Evolutionary conservation across 2,888 invertebrate species (phyloP).

Genomic region (Junonia oenone): DNA sequence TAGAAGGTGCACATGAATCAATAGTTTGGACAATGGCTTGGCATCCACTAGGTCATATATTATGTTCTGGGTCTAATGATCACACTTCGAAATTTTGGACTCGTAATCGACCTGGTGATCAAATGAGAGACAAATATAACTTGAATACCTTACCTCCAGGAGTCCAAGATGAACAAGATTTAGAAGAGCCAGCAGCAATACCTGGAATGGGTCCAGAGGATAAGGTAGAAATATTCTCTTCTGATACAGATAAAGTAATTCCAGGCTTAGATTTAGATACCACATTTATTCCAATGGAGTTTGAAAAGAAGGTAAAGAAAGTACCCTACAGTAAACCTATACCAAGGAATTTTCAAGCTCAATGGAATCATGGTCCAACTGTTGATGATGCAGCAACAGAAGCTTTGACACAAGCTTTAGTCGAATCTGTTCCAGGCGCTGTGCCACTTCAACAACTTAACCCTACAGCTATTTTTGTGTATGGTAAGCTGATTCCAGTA

Average conservation of each 20-base stretch:
- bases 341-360: constrained; percentile 97
- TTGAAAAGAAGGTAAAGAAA: constrained; percentile 87
- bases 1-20: constrained; percentile 99
- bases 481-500: constrained; percentile 90
- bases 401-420: constrained; percentile 84
- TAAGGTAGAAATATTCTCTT: constrained; percentile 87
- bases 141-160: constrained; percentile 94
- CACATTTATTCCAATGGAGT: constrained; percentile 81
- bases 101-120: constrained; percentile 97
- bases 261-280: constrained; percentile 92
- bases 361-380: constrained; percentile 91
- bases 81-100: constrained; percentile 99
- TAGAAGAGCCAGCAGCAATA: constrained; percentile 89
- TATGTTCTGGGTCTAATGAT: constrained; percentile 99
- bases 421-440: constrained; percentile 88
- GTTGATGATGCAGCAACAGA: constrained; percentile 77
- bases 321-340: constrained; percentile 98
- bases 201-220: constrained; percentile 99
- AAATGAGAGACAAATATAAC: constrained; percentile 98
- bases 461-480: constrained; percentile 89
- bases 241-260: constrained; percentile 82
- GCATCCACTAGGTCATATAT: constrained; percentile 99
- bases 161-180: constrained; percentile 72
- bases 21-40: constrained; percentile 99
- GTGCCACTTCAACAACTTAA: constrained; percentile 87